A percentile compares a stretch with the other conserved stretches of the same genome.
These are phyloP conservation scores for Mustela nigripes DNA, from an alignment of 2,113 vertebrate species.

Conservation along the genomic window DNA sequence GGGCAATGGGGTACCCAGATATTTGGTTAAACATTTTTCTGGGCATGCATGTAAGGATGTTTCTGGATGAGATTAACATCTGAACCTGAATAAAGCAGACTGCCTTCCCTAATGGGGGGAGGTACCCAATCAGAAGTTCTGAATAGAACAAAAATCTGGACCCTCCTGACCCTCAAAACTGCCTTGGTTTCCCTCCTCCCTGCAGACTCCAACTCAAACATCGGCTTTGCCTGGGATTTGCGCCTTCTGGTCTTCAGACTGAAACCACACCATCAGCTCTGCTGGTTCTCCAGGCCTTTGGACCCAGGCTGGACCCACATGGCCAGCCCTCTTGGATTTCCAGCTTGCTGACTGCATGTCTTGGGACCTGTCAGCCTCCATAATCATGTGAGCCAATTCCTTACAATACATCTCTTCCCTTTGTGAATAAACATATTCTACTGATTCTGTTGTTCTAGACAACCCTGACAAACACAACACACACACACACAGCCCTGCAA, in stretches of 20 bases:
- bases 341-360: not conserved
- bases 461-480: not conserved
- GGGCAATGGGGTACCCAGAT: not conserved
- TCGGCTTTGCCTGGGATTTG: not conserved
- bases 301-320: not conserved
- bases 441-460: not conserved
- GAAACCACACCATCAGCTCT: not conserved
- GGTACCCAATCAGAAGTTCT: not conserved
- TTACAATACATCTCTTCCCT: not conserved
- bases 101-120: not conserved
- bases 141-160: not conserved
- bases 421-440: too few species aligned
- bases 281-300: not conserved
- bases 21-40: not conserved
- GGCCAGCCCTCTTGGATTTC: not conserved
- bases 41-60: not conserved
- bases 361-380: not conserved
- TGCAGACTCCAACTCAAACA: not conserved
- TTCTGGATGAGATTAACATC: not conserved
- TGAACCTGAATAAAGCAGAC: not conserved
- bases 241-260: not conserved
- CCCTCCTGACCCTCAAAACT: not conserved
- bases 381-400: not conserved
- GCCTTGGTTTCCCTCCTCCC: not conserved
- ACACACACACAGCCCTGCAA: not conserved